Percentiles rank a stretch among this genome's conserved stretches.
phyloP scores from a whole-genome alignment of 1,140 invertebrate genomes.

The Cheumatopsyche charites region DNA sequence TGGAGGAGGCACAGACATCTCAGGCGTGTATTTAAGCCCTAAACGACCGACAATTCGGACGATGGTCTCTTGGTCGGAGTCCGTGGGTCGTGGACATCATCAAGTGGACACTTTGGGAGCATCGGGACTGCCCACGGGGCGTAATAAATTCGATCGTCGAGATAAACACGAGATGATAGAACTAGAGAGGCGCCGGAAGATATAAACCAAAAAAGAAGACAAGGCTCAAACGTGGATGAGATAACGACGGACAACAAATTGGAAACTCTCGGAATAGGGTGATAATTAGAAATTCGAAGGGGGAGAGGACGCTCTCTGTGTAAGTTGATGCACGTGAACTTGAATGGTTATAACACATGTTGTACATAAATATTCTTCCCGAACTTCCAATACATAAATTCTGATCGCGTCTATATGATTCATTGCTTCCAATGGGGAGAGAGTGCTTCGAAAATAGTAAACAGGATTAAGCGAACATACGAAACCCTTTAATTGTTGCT shows the following conservation, averaged over 20 bases:
- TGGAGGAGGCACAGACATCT: constrained; percentile 7
- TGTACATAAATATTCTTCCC: background rate
- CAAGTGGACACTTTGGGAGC: background rate
- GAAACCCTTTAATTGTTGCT: constrained; percentile 8
- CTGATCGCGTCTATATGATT: background rate
- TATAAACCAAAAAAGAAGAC: background rate
- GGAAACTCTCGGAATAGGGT: background rate
- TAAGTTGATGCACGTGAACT: constrained; percentile 1
- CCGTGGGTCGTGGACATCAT: constrained; percentile 5
- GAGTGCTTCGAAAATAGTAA: background rate
- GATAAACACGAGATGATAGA: constrained; percentile 1
- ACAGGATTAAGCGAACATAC: background rate
- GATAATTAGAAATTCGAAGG: background rate
- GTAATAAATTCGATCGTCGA: background rate
- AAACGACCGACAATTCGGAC: constrained; percentile 27
- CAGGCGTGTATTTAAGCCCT: constrained; percentile 13
- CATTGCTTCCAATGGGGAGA: background rate
- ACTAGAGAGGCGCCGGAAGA: background rate
- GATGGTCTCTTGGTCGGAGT: background rate
- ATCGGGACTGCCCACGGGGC: background rate
- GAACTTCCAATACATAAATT: too few species aligned
- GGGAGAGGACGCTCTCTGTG: background rate
- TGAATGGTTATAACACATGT: constrained; percentile 11
- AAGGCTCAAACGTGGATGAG: background rate
- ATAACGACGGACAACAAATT: background rate